Evolutionary conservation across 2,797 vertebrate genomes (phyloP), one percentile per base, ranked within the genome.

Genomic region (Denticeps clupeoides): DNA sequence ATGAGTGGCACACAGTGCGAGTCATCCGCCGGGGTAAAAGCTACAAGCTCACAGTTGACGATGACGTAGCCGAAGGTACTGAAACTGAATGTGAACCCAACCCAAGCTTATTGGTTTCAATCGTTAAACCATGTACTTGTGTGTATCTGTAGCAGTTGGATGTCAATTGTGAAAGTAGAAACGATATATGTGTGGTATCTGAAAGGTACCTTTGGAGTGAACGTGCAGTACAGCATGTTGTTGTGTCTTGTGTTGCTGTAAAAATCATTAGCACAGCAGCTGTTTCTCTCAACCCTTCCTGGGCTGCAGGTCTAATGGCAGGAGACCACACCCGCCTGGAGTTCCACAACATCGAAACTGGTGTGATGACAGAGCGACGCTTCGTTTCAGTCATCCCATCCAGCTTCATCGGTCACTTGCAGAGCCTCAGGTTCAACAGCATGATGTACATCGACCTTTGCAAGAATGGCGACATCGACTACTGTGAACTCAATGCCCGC

Each of bases 381-480:
- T 99, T 93, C 54, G 85, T 93, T 66, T 92, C 95, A 0, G 83
- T 86, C 49, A 90, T 97, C 55, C 95, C 95, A 0, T 98, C 95
- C 64, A 94, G 91, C 72, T 99, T 97, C 74, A 97, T 99, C 0
- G 95, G 93, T 23, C 95, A 99, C 50, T 84, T 99, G 43, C 95
- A 99, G 82, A 97, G 93, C 73, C 90, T 99, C n/a, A 91, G 89
- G 89, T 99, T 99, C 71, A 99, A 99, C 0, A 93, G 93, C 46
- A 86, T 97, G 80, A 89, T 97, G 48, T 99, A 99, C 79, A 99
- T 99, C 12, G 95, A 99, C 75, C 75, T 97, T 54, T 99, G 95
- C 82, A 99, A 99, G 78, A 99, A 98, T 0, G 95, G 95, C 0
- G 95, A 99, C 71, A 99, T 99, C 4, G 93, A 97, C 69, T 97